Conservation (phyloP, 2,113 vertebrate species). For the Neogale vison region DNA sequence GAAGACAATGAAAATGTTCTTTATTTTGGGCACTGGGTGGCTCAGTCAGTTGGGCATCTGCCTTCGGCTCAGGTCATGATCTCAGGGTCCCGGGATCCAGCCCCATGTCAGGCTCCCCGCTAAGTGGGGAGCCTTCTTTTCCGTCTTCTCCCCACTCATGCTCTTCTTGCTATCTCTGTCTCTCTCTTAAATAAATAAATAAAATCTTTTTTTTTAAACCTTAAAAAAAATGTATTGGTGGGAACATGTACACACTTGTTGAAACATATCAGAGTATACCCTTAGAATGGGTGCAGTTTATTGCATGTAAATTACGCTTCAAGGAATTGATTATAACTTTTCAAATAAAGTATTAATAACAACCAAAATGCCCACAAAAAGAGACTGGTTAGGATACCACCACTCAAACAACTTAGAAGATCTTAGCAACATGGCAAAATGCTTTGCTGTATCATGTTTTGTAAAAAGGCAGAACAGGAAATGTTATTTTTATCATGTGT, state of each 20-base stretch:
- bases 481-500: constrained; percentile 52
- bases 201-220: background rate
- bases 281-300: background rate
- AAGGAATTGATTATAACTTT: background rate
- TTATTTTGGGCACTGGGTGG: background rate
- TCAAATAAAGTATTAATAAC: background rate
- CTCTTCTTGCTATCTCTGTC: background rate
- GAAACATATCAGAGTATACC: background rate
- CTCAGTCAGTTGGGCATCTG: no score
- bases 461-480: background rate
- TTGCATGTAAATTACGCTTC: background rate
- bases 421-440: constrained; percentile 7
- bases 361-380: background rate
- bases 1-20: background rate
- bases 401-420: constrained; percentile 4
- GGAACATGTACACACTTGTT: background rate
- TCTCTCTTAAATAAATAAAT: background rate
- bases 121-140: background rate
- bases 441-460: constrained; percentile 40
- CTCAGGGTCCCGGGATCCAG: no score
- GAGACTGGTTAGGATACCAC: background rate
- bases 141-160: background rate
- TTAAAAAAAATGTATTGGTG: background rate
- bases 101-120: no score
- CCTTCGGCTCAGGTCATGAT: no score